These are phyloP conservation scores for Eupithecia subfuscata DNA, from an alignment of 2,888 invertebrate species.

Conservation along the genomic window DNA sequence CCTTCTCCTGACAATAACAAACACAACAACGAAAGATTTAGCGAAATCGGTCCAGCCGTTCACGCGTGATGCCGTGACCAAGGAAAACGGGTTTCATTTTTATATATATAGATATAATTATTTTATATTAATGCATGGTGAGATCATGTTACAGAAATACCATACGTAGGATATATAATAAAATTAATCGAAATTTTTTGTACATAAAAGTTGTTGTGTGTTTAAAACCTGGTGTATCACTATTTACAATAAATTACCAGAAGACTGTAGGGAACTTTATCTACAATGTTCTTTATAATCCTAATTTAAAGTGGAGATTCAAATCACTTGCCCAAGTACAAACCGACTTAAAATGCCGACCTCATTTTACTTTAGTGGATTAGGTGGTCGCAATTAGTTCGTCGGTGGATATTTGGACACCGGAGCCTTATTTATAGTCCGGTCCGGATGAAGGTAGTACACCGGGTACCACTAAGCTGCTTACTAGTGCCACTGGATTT, in stretches of 20 bases:
- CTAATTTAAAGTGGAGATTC: constrained; percentile 44
- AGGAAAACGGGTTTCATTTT: too few species aligned
- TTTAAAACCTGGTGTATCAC: not conserved
- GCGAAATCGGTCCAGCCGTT: too few species aligned
- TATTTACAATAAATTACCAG: too few species aligned
- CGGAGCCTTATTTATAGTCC: constrained; percentile 67
- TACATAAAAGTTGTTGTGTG: too few species aligned
- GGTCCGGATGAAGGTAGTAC: constrained; percentile 56
- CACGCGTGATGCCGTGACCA: too few species aligned
- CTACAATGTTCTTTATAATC: constrained; percentile 14
- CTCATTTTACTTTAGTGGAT: constrained; percentile 72
- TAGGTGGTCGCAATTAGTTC: constrained; percentile 71
- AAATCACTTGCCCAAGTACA: constrained; percentile 54
- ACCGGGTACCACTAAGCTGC: constrained; percentile 58
- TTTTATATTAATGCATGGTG: too few species aligned
- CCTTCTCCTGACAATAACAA: too few species aligned
- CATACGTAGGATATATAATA: too few species aligned
- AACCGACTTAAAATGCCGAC: constrained; percentile 47
- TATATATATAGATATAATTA: too few species aligned
- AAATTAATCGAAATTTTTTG: too few species aligned
- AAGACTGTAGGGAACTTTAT: not conserved
- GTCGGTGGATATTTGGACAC: constrained; percentile 66
- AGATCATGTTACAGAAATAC: too few species aligned
- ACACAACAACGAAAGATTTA: too few species aligned
- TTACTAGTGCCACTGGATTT: constrained; percentile 52